Conservation (phyloP, 1,140 invertebrate species). For the Dreissena polymorpha region DNA sequence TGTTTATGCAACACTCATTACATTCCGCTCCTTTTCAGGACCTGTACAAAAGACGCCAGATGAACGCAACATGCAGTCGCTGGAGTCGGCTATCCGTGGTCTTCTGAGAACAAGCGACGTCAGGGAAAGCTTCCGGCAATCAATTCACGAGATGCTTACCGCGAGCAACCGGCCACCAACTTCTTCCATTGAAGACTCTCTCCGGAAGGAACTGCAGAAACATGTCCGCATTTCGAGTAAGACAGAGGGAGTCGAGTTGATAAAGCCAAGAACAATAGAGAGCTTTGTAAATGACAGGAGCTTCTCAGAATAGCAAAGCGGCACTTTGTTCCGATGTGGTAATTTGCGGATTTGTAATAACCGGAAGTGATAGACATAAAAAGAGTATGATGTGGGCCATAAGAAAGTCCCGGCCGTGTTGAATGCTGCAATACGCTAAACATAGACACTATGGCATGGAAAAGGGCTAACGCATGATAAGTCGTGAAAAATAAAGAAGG, state of each 20-base stretch:
- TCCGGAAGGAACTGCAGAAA: constrained; percentile 11
- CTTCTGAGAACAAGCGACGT: not conserved
- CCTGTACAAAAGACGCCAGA: constrained; percentile 1
- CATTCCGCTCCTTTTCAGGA: not conserved
- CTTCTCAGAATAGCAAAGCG: too few species aligned
- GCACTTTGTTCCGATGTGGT: too few species aligned
- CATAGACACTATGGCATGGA: too few species aligned
- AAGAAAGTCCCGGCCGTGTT: too few species aligned
- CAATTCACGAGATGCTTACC: not conserved
- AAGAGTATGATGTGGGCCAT: too few species aligned
- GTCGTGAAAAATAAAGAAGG: too few species aligned
- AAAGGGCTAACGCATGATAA: too few species aligned
- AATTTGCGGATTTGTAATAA: too few species aligned
- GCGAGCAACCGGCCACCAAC: not conserved
- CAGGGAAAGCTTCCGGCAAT: not conserved
- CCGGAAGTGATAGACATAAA: too few species aligned
- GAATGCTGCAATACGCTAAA: too few species aligned
- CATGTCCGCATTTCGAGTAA: not conserved
- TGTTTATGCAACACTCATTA: not conserved
- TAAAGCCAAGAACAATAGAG: constrained; percentile 20
- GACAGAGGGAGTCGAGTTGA: not conserved
- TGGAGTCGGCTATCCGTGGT: constrained; percentile 18
- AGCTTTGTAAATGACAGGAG: constrained; percentile 15
- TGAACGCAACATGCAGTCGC: constrained; percentile 7
- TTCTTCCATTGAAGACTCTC: not conserved